Evolutionary conservation across 2,888 invertebrate species (phyloP), one percentile per base, ranked within the genome.

Genomic region (Pharmacophagus antenor): DNA sequence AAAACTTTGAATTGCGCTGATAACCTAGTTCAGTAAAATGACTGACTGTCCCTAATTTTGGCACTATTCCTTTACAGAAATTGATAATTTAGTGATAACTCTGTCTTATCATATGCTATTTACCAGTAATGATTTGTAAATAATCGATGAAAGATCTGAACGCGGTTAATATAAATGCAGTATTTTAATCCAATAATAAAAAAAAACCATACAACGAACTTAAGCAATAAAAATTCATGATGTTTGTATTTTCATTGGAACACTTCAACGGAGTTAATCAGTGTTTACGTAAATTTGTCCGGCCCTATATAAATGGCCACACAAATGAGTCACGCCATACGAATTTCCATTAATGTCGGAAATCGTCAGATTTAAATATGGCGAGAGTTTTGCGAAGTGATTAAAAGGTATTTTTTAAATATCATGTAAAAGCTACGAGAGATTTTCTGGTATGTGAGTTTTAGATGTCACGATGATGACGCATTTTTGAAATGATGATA

Each of bases 341-440:
- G 56, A 61, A 52, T 61, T 56, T 61, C 48, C 48, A 61, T 60
- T 60, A 60, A 60, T 52, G 56, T 53, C 48, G 60, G 47, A 49
- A 22, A 61, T 56, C 48, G 42, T 42, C 31, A 52, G 53, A 57
- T 61, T 61, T 53, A 53, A 61, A 57, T 48, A 53, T 49, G 27
- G 23, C 48, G 44, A 17, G 44, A 27, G 56, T 48, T 61, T 53
- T 49, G 25, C 18, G 61, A 48, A 42, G 49, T 42, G 61, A 56
- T 61, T 61, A 61, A 56, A 61, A 52, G 42, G 48, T 56, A 52
- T 61, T 61, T 61, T 31, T 56, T 52, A 61, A 56, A 53, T 56
- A 44, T 57, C 44, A 27, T 49, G 53, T 49, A 53, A 56, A 61
- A 52, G 47, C 53, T 56, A 49, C 44, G n/a, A 53, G 51, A 56